phyloP scores from a whole-genome alignment of 35 echinoderm and acorn worm species.

The Heliocidaris tuberculata region DNA sequence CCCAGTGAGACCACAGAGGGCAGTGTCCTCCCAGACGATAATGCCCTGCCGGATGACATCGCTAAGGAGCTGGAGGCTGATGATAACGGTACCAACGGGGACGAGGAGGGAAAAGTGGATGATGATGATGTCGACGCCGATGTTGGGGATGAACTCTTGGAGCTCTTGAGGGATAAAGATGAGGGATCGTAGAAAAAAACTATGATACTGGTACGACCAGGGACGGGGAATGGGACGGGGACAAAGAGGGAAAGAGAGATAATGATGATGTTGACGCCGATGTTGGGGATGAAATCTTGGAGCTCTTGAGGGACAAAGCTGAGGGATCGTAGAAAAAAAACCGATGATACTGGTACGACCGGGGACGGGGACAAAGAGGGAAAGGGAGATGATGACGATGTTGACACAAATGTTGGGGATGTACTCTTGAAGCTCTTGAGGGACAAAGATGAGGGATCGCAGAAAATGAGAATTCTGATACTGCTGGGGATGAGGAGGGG shows the following conservation, averaged over 20 bases:
- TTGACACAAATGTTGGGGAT: constrained; percentile 3
- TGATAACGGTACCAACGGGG: background rate
- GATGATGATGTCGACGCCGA: constrained; percentile 24
- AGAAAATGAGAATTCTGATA: too few species aligned
- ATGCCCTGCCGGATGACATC: constrained; percentile 42
- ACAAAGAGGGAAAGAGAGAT: constrained; percentile 22
- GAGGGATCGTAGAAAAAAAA: too few species aligned
- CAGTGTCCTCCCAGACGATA: background rate
- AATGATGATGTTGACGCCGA: constrained; percentile 17
- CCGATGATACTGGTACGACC: background rate
- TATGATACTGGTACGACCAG: too few species aligned
- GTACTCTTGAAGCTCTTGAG: constrained; percentile 14
- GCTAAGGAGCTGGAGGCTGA: constrained; percentile 29
- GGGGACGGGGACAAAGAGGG: constrained; percentile 31
- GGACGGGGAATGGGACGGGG: too few species aligned
- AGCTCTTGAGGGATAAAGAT: constrained; percentile 36
- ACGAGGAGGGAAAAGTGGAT: constrained; percentile 33
- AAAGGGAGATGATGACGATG: constrained; percentile 25
- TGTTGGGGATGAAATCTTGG: constrained; percentile 34
- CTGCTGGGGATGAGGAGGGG: too few species aligned
- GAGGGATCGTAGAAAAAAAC: background rate
- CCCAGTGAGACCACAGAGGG: constrained; percentile 28
- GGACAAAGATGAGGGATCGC: constrained; percentile 20
- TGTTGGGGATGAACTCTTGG: constrained; percentile 37
- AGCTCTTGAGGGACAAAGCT: constrained; percentile 36